Base-by-base conservation (phyloP, 2,888 invertebrate genomes). In the Acanthosepion lycidas region DNA sequence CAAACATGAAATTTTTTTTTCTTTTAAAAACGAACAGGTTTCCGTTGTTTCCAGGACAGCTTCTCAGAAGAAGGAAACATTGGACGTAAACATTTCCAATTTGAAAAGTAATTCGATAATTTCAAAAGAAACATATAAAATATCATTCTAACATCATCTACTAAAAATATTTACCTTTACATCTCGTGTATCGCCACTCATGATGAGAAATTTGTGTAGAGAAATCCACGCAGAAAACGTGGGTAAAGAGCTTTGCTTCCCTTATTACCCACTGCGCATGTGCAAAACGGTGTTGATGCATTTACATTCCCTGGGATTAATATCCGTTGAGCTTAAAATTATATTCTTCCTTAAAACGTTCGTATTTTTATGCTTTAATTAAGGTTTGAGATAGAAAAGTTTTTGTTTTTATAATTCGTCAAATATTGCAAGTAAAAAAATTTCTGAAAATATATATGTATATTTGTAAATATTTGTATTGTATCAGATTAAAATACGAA, bases 161-260 rank as follows among this genome's bases (percentile, higher is more conserved):
- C 93, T 48, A 33, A 91, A 91, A 48, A 55, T 26, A 91, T 55
- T 42, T 95, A 95, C 96, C 95, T 95, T 96, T 48, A 96, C 95
- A 92, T 96, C 96, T 94, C 95, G 78, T n/a, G 78, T 78, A 15
- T 78, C 15, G n/a, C 78, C 78, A 78, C 78, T 78, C 78, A 78
- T 78, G 4, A 78, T 78, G n/a, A 78, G 15, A n/a, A n/a, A 15
- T 78, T 78, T 78, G n/a, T n/a, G n/a, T 15, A 15, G n/a, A 78
- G 33, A 78, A 78, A 78, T 5, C 15, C n/a, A 78, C n/a, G 15
- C 78, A 78, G 6, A 33, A n/a, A 28, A 78, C 78, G 59, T 59
- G 59, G 6, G 59, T 20, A 6, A 59, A 59, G 0, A 23, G 0
- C 4, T 23, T 59, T 33, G 8, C n/a, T 78, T n/a, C 12, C 15